phyloP scores from a whole-genome alignment of 2,797 vertebrate genomes.

The Protosalanx chinensis region DNA sequence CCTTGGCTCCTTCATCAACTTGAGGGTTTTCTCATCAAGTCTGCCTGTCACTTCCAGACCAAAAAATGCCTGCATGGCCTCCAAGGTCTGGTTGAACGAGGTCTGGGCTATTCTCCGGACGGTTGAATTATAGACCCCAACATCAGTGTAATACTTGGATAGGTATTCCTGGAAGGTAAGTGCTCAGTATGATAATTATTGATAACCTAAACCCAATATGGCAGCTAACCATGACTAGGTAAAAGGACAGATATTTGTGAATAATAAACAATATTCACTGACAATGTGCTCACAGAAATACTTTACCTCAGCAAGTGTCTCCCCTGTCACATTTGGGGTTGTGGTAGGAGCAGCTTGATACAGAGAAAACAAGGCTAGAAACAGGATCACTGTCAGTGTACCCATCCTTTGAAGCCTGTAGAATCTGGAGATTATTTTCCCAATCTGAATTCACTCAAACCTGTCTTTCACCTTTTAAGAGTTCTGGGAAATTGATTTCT shows the following conservation, averaged over 20 bases:
- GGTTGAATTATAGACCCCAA: conserved; percentile 46
- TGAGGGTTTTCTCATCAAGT: conserved; percentile 58
- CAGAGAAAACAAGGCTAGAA: conserved; percentile 37
- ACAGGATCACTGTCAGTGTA: conserved; percentile 16
- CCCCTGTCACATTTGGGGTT: conserved; percentile 40
- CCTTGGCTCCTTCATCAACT: conserved; percentile 69
- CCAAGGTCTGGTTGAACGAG: conserved; percentile 62
- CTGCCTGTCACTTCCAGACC: conserved; percentile 73
- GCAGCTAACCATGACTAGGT: background rate
- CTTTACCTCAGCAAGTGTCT: conserved; percentile 51
- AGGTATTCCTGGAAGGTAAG: conserved; percentile 66
- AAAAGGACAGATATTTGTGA: background rate
- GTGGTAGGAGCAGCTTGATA: conserved; percentile 40
- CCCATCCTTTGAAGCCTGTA: conserved; percentile 33
- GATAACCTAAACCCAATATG: no score
- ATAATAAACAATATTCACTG: background rate
- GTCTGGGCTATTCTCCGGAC: accelerated
- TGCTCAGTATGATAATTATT: background rate
- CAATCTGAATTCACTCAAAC: conserved; percentile 13
- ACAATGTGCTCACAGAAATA: background rate
- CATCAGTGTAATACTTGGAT: conserved; percentile 62
- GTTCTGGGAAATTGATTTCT: background rate
- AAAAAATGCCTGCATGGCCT: conserved; percentile 81
- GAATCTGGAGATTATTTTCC: background rate
- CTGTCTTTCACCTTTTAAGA: conserved; percentile 8